Conservation (phyloP, 2,113 vertebrate genomes). For the Plotosus lineatus region DNA sequence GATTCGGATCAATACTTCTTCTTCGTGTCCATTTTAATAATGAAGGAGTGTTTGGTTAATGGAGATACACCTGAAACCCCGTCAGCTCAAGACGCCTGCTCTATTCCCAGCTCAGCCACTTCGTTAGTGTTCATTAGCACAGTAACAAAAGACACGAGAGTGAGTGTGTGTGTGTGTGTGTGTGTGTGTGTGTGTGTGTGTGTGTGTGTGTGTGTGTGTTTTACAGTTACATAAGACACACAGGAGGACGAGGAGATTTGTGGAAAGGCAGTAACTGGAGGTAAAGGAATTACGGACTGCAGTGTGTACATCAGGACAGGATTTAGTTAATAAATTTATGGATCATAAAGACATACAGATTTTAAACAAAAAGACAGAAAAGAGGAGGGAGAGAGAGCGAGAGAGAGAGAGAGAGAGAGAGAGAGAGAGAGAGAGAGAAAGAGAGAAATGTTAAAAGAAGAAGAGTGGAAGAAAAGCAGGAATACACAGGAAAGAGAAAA, state of each 20-base stretch:
- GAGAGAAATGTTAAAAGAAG: background rate
- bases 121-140: background rate
- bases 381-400: background rate
- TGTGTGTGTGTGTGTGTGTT: background rate
- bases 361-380: background rate
- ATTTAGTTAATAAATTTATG: background rate
- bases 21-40: background rate
- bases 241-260: background rate
- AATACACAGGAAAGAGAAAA: background rate
- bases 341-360: background rate
- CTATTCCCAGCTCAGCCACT: background rate
- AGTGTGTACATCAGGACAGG: background rate
- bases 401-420: background rate
- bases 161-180: background rate
- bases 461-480: background rate
- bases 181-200: constrained; percentile 15
- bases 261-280: background rate
- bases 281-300: background rate
- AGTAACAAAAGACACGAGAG: background rate
- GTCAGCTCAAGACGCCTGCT: background rate
- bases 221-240: background rate
- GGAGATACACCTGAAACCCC: background rate
- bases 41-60: background rate
- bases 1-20: background rate
- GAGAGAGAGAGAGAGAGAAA: background rate